Evolutionary conservation across 2,888 invertebrate genomes (phyloP), one percentile per base, ranked within the genome.

Genomic region (Clusia tigrina): DNA sequence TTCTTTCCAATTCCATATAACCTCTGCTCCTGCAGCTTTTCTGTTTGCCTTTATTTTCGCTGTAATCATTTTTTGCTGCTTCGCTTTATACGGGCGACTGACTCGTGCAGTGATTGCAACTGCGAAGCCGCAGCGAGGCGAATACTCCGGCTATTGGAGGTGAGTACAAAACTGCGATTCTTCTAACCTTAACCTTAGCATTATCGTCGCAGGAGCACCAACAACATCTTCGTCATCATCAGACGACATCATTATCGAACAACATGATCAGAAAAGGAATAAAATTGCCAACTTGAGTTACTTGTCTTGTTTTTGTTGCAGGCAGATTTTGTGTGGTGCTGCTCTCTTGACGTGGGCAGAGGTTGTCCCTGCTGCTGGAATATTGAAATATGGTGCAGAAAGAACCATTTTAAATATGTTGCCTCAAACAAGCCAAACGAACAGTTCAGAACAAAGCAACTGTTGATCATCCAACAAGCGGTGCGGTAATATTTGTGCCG

Each of bases 321-420:
- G 9, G 48, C 20, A 48, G 15, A 6, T 10, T 3, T 3, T n/a
- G n/a, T 10, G 6, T 12, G n/a, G 42, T 42, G 3, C n/a, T 42
- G 15, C 3, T 18, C 48, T 48, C 15, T 48, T 20, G 42, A 42
- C n/a, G 42, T 42, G 48, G 48, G 48, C 15, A 20, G 48, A 22
- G 5, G 42, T n/a, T 42, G n/a, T n/a, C n/a, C n/a, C n/a, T n/a
- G n/a, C n/a, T n/a, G n/a, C 64, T 67, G 71, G 73, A 73, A 74
- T 77, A 74, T 74, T 76, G 78, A 74, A 74, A 74, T 77, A 77
- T 74, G 78, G 76, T 73, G 74, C 76, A 73, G 76, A 77, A 74
- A 78, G 78, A 64, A 71, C 78, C 74, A 74, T 77, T n/a, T 74
- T 74, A 74, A 77, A 77, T n/a, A n/a, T 74, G 76, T 63, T 67